Evolutionary conservation across 2,888 invertebrate genomes (phyloP).

Genomic region (Beris chalybata): DNA sequence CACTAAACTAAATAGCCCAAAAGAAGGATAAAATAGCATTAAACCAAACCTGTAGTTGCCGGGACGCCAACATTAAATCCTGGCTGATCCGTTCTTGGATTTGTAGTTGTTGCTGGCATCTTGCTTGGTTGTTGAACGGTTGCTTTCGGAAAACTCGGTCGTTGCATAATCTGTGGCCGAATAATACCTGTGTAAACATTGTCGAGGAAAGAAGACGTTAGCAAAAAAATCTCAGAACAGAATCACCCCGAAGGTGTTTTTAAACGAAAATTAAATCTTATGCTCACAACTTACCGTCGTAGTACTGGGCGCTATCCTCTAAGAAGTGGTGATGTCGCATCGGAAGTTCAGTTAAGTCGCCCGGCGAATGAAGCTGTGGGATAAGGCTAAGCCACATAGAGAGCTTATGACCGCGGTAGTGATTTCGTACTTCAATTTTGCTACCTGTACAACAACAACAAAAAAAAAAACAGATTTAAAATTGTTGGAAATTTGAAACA

Average conservation of each 20-base stretch:
- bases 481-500: too few species aligned
- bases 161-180: slow-evolving; percentile 71
- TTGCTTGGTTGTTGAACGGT: slow-evolving; percentile 49
- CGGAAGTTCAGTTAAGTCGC: slow-evolving; percentile 73
- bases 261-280: background rate
- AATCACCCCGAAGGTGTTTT: background rate
- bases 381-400: slow-evolving; percentile 90
- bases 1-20: background rate
- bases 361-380: slow-evolving; percentile 86
- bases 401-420: slow-evolving; percentile 92
- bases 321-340: slow-evolving; percentile 88
- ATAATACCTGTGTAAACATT: slow-evolving; percentile 65
- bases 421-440: slow-evolving; percentile 79
- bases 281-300: slow-evolving; percentile 65
- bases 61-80: slow-evolving; percentile 56
- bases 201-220: background rate
- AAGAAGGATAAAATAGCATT: background rate
- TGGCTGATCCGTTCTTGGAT: slow-evolving; percentile 51
- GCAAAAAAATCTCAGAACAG: background rate
- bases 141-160: slow-evolving; percentile 65
- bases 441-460: slow-evolving; percentile 58
- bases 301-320: slow-evolving; percentile 76
- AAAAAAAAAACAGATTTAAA: too few species aligned
- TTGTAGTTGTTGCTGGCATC: slow-evolving; percentile 45
- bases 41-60: slow-evolving; percentile 50